These are phyloP conservation scores for Gari tellinella DNA, from an alignment of 2,888 invertebrate genomes.

Conservation along the genomic window DNA sequence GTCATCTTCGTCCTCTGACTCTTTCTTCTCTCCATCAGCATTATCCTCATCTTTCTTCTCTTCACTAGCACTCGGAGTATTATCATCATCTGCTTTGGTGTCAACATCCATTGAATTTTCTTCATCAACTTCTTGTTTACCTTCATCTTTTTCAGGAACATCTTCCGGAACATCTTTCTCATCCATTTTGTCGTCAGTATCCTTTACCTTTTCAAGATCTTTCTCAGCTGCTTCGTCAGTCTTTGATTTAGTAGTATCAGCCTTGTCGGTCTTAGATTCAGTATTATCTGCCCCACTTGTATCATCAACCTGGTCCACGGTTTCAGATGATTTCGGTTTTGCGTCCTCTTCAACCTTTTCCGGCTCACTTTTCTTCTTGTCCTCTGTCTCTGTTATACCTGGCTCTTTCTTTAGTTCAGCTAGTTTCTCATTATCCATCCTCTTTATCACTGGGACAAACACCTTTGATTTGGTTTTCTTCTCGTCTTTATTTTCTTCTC, in stretches of 20 bases:
- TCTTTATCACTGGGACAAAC: conserved; percentile 1
- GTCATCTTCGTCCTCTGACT: background rate
- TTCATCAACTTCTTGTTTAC: conserved; percentile 1
- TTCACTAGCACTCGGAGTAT: background rate
- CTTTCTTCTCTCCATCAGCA: background rate
- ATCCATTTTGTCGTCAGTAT: background rate
- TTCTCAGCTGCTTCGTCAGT: background rate
- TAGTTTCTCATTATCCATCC: conserved; percentile 2
- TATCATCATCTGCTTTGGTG: background rate
- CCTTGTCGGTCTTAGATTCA: too few species aligned
- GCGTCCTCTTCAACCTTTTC: background rate
- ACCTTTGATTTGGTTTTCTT: background rate
- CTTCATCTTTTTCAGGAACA: background rate
- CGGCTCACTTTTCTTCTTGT: background rate
- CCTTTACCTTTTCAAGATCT: background rate
- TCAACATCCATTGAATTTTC: background rate
- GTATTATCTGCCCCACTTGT: background rate
- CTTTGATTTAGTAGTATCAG: background rate
- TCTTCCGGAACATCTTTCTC: background rate
- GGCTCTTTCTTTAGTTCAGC: conserved; percentile 6
- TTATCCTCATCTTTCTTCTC: background rate
- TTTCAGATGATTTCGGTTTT: background rate
- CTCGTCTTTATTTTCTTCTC: conserved; percentile 1
- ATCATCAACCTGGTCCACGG: background rate
- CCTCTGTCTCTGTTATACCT: background rate